Percentiles rank a stretch among this genome's conserved stretches.
Conservation (phyloP, 2,797 vertebrate genomes). For the Anguilla megastoma region DNA sequence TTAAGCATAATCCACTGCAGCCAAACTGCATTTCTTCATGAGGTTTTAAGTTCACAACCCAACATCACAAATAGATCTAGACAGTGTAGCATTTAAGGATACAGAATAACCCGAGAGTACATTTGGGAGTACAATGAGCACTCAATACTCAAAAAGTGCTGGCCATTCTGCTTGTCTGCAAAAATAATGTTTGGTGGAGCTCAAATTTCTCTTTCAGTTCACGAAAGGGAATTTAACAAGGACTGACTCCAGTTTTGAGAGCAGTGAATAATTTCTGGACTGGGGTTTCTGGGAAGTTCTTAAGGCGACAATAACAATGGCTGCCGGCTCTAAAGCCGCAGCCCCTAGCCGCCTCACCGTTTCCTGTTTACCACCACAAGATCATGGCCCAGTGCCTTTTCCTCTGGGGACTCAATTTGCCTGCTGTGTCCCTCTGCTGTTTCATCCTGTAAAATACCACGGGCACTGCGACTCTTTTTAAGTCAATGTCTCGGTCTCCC, state of each 20-base stretch:
- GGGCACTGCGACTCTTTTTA: conserved; percentile 4
- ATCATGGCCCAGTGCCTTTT: background rate
- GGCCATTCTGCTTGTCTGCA: background rate
- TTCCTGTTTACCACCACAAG: conserved; percentile 31
- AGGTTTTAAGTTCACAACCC: background rate
- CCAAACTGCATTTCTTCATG: background rate
- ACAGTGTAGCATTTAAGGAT: background rate
- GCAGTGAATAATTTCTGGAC: background rate
- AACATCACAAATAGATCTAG: background rate
- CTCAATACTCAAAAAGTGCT: background rate
- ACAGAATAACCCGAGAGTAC: background rate
- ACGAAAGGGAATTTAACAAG: background rate
- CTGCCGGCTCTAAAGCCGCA: background rate
- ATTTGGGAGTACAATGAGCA: background rate
- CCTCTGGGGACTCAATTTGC: background rate
- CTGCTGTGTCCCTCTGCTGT: background rate
- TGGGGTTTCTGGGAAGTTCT: background rate
- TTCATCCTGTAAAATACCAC: conserved; percentile 24
- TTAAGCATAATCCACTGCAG: background rate
- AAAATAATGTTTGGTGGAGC: conserved; percentile 9
- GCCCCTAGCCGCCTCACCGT: background rate
- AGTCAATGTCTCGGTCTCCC: background rate
- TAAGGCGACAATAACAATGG: background rate
- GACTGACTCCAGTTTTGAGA: background rate
- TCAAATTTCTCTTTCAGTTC: background rate